Evolutionary conservation across 2,888 invertebrate species (phyloP).

Genomic region (Andricus curvator): DNA sequence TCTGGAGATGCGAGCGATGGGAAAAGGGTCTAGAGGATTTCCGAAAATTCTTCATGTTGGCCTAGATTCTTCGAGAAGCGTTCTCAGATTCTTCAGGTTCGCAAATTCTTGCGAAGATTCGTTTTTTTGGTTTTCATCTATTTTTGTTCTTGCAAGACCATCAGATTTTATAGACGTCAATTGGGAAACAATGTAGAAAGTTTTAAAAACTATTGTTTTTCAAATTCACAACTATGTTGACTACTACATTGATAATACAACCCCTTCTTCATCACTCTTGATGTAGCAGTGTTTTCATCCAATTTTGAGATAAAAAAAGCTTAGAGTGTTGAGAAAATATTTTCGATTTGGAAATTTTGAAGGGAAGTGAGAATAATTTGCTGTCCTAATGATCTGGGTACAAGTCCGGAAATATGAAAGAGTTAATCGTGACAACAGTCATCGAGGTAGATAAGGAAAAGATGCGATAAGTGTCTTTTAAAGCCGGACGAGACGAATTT

Average conservation of each 20-base stretch:
- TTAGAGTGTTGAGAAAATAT: no score
- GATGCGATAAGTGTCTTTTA: slow-evolving; percentile 71
- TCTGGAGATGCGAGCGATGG: neutral
- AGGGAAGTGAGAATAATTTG: neutral
- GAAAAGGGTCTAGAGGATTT: slow-evolving; percentile 23
- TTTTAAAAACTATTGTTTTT: no score
- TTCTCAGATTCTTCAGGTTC: slow-evolving; percentile 16
- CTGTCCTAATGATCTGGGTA: neutral
- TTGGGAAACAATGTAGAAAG: no score
- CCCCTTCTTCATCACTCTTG: no score
- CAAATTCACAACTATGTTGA: no score
- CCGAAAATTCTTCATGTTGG: slow-evolving; percentile 27
- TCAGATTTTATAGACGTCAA: neutral
- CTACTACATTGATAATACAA: no score
- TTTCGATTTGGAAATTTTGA: no score
- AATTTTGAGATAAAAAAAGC: no score
- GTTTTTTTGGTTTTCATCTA: neutral
- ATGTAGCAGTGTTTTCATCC: no score
- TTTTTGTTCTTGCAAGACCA: neutral
- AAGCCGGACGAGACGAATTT: slow-evolving; percentile 74
- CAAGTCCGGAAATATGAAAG: slow-evolving; percentile 20
- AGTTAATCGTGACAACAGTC: slow-evolving; percentile 12
- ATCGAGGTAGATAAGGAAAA: slow-evolving; percentile 36
- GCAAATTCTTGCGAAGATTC: slow-evolving; percentile 9
- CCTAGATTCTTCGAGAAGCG: slow-evolving; percentile 18